Evolutionary conservation across 2,888 invertebrate genomes (phyloP).

Genomic region (Pemphredon lugubris): DNA sequence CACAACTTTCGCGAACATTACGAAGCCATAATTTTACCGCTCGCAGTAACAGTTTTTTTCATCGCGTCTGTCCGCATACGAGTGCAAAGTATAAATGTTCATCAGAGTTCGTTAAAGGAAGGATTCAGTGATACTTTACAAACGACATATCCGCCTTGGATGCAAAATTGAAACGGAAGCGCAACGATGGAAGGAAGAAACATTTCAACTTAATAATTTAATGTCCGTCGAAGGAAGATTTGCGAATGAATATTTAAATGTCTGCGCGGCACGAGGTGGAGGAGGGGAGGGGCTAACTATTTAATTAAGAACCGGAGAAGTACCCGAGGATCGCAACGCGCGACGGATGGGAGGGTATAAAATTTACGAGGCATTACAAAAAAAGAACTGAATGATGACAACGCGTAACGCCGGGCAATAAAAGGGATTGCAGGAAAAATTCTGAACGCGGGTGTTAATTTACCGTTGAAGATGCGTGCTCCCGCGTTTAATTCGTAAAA

Average conservation of each 20-base stretch:
- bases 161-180: not conserved
- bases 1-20: too few species aligned
- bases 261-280: not conserved
- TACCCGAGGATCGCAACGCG: too few species aligned
- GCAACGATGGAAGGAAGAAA: not conserved
- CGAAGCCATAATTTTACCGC: too few species aligned
- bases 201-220: too few species aligned
- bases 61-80: too few species aligned
- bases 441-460: slow-evolving; percentile 50
- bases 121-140: too few species aligned
- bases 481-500: slow-evolving; percentile 52
- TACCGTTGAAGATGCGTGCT: slow-evolving; percentile 47
- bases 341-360: not conserved
- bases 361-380: slow-evolving; percentile 45
- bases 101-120: too few species aligned
- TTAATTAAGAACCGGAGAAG: not conserved
- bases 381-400: slow-evolving; percentile 27
- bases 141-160: too few species aligned
- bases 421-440: slow-evolving; percentile 32
- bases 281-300: not conserved
- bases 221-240: not conserved
- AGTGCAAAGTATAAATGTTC: too few species aligned
- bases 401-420: slow-evolving; percentile 12
- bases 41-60: too few species aligned
- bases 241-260: not conserved